phyloP scores from a whole-genome alignment of 1,140 invertebrate genomes.

The Leucophenga varia region DNA sequence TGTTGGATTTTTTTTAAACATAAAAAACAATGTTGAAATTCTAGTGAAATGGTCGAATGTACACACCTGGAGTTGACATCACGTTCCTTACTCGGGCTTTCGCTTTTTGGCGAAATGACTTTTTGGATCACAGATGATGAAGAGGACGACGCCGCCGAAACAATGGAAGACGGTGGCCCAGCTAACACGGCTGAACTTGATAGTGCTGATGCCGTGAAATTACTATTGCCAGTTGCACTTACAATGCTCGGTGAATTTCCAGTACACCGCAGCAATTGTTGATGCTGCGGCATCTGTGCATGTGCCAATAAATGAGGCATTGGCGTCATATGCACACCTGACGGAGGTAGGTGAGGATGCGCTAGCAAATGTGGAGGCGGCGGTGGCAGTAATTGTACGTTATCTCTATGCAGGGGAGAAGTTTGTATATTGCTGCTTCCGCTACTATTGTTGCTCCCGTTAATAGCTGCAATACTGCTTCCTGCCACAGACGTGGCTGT shows the following conservation, averaged over 20 bases:
- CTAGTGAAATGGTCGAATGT: not conserved
- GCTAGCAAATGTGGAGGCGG: constrained; percentile 29
- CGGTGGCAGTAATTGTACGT: constrained; percentile 26
- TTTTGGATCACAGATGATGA: constrained; percentile 55
- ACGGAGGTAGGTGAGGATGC: constrained; percentile 26
- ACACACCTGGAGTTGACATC: constrained; percentile 81
- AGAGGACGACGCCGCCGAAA: constrained; percentile 20
- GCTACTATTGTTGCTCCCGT: not conserved
- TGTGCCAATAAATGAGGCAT: constrained; percentile 32
- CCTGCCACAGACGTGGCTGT: constrained; percentile 11
- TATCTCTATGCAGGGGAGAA: not conserved
- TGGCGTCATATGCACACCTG: constrained; percentile 16
- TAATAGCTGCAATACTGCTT: not conserved
- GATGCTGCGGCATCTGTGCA: constrained; percentile 19
- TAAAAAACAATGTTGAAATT: not conserved
- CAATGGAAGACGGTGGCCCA: constrained; percentile 20
- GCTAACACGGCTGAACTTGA: constrained; percentile 19
- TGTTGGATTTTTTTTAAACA: not conserved
- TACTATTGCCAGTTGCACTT: constrained; percentile 5
- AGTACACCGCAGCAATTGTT: constrained; percentile 23
- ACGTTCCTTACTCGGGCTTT: constrained; percentile 74
- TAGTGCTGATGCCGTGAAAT: constrained; percentile 23
- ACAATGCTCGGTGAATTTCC: constrained; percentile 16
- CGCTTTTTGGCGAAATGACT: constrained; percentile 70
- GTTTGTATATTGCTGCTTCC: not conserved